phyloP scores from a whole-genome alignment of 2,888 invertebrate species.

The Sinopyrophorus schimmeli region DNA sequence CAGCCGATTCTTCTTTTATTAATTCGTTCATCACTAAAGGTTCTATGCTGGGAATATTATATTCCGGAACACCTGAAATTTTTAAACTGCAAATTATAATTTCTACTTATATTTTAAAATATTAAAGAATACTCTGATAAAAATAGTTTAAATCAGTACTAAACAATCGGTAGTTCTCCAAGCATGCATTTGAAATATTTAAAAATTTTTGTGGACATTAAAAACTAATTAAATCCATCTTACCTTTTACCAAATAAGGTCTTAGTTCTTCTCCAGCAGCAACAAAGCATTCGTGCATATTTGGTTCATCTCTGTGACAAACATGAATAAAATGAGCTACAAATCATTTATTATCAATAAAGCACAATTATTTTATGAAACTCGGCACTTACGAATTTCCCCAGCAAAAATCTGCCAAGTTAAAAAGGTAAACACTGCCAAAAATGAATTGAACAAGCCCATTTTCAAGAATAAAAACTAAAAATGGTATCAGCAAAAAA shows the following conservation, averaged over 20 bases:
- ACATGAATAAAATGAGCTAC: conserved; percentile 63
- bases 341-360: neutral
- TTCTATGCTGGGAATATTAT: conserved; percentile 61
- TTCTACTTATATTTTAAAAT: no score
- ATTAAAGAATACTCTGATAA: no score
- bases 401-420: neutral
- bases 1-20: conserved; percentile 55
- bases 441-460: no score
- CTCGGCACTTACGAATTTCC: conserved; percentile 6
- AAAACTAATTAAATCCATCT: no score
- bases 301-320: conserved; percentile 58
- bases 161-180: no score
- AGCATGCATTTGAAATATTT: no score
- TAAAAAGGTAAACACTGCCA: no score
- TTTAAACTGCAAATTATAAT: no score
- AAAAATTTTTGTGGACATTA: no score
- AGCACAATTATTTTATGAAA: neutral
- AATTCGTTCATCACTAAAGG: conserved; percentile 59
- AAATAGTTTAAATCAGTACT: no score
- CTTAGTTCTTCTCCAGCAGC: conserved; percentile 56
- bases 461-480: no score
- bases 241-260: conserved; percentile 57
- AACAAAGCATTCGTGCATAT: conserved; percentile 56
- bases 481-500: no score
- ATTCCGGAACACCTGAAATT: conserved; percentile 57